Evolutionary conservation across 2,113 vertebrate species (phyloP), one percentile per base, ranked within the genome.

Genomic region (Rousettus leschenaultii): DNA sequence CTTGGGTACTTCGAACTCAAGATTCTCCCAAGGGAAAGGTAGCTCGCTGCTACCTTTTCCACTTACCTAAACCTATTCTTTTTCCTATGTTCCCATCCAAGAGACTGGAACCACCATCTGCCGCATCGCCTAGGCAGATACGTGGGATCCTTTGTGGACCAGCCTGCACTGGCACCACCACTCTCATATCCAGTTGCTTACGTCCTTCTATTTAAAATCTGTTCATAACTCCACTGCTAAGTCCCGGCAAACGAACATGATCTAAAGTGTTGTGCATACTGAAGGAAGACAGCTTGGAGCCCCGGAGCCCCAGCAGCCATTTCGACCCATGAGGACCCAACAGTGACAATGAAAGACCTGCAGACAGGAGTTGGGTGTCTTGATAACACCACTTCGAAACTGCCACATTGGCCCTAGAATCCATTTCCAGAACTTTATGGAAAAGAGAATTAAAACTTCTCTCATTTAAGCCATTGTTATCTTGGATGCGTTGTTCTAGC

Each of bases 131-230:
- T 9, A 1, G 40, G 35, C 70, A 84, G 43, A 83, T 78, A 65
- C 1, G 18, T 14, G 19, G 22, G 14, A 9, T n/a, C 68, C 68
- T 63, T 48, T 59, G 35, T 48, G 43, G 12, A 59, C 45, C 40
- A 73, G 26, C 6, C 0, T 66, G 7, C 9, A 53, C 15, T 14
- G 6, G 10, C 0, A 3, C 68, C 33, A 53, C 1, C 4, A 40
- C 21, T 48, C 26, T 66, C 35, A 9, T 1, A 24, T 30, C 61
- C 40, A 88, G 30, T 11, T 24, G 10, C 48, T 70, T 70, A 38
- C 26, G 35, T 43, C 19, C 26, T 48, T n/a, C 19, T 38, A 48
- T 18, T 77, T 63, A 71, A 77, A 92, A 66, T 85, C 51, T 53
- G 45, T 65, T 61, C 35, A 7, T 13, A 48, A 79, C 2, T 63